Base-by-base conservation (phyloP, 2,888 invertebrate genomes). In the Hofmannophila pseudospretella region DNA sequence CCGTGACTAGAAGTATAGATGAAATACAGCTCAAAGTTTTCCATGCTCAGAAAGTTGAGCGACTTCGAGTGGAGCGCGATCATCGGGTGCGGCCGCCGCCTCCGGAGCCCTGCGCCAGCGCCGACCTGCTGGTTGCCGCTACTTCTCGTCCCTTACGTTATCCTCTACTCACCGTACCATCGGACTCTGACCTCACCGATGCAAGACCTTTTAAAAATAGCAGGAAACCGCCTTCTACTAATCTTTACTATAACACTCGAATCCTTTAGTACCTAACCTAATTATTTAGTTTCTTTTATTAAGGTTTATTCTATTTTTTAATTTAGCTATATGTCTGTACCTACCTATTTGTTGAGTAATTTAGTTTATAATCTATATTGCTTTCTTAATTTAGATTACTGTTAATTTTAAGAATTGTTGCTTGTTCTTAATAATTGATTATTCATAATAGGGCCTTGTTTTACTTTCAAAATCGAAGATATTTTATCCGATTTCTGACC, bases 1-100 rank as follows among this genome's bases (percentile, higher is more conserved):
- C 72, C 49, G 63, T 64, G 7, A 77, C 84, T 4, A 71, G 76
- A 25, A 86, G 85, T 36, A 46, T 85, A 9, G 79, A 71, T 4
- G 67, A 47, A 8, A 44, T 85, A 30, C 84, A 82, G 47, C 62
- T 54, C 9, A 70, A 65, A 33, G 62, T 84, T 10, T 68, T 64
- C 3, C 47, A 65, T 29, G 77, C 79, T 5, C 77, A 75, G 42
- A 62, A 59, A 8, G 53, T 64, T 8, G 80, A 76, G 37, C 61
- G 62, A 26, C 38, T 40, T 28, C 57, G 72, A 2, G 45, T 58
- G 9, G 70, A 75, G 26, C 68, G 74, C 8, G 73, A 76, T 25
- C 58, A 54, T n/a, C n/a, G n/a, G n/a, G n/a, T n/a, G 4, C 60
- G 67, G 0, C 36, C 80, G 12, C 64, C 62, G 3, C 66, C 58